Evolutionary conservation across 1,140 invertebrate species (phyloP).

Genomic region (Trinorchestia longiramus): DNA sequence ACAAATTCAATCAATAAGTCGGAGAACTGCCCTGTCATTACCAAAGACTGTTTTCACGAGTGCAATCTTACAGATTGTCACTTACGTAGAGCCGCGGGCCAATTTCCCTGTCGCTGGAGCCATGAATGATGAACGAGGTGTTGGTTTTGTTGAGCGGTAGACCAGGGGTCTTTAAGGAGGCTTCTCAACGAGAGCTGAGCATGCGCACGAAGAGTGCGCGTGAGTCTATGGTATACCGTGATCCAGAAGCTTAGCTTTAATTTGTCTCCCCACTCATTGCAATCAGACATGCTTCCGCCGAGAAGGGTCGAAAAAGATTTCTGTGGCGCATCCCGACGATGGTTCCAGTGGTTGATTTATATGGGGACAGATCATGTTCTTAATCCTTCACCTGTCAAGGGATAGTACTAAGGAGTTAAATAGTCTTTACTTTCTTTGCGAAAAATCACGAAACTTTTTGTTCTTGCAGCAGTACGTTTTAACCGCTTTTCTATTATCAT

Average conservation of each 20-base stretch:
- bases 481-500: too few relatives aligned
- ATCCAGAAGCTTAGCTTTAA: not conserved
- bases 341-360: not conserved
- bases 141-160: not conserved
- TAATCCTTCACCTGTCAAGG: not conserved
- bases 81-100: not conserved
- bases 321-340: not conserved
- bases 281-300: not conserved
- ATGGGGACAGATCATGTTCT: not conserved
- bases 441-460: too few relatives aligned
- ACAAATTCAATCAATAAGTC: slow-evolving; percentile 31
- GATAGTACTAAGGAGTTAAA: not conserved
- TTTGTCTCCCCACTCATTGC: slow-evolving; percentile 34
- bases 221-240: not conserved
- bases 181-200: not conserved
- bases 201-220: not conserved
- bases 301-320: not conserved
- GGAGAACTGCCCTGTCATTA: slow-evolving; percentile 35
- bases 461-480: too few relatives aligned
- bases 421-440: too few relatives aligned
- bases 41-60: slow-evolving; percentile 30
- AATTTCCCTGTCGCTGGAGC: slow-evolving; percentile 35
- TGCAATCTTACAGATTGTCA: slow-evolving; percentile 49
- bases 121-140: slow-evolving; percentile 47
- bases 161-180: slow-evolving; percentile 20